These are phyloP conservation scores for Trachymyrmex septentrionalis DNA, from an alignment of 1,140 invertebrate species.

Conservation along the genomic window DNA sequence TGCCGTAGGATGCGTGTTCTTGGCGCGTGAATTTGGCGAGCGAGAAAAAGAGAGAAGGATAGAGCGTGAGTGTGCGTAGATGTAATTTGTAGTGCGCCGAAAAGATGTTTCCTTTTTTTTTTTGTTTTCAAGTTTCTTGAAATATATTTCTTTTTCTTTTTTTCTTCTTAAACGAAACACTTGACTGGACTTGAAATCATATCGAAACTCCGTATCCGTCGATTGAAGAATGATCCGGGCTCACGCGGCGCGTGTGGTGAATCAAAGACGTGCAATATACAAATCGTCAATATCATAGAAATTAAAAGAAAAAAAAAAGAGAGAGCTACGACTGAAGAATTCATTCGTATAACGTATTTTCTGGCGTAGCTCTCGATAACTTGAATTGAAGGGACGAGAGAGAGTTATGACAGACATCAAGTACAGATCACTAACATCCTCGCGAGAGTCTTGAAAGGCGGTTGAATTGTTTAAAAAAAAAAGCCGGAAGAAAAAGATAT, in stretches of 20 bases:
- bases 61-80: constrained; percentile 8
- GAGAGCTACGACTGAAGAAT: constrained; percentile 6
- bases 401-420: background rate
- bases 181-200: constrained; percentile 57
- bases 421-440: background rate
- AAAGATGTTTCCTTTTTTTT: constrained; percentile 44
- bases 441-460: constrained; percentile 7
- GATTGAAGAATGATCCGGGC: constrained; percentile 36
- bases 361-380: constrained; percentile 3
- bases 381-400: background rate
- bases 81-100: constrained; percentile 56
- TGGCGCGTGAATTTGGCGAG: constrained; percentile 9
- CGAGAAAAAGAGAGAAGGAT: background rate
- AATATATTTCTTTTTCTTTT: constrained; percentile 66
- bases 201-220: constrained; percentile 50
- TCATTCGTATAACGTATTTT: constrained; percentile 14
- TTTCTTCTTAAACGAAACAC: constrained; percentile 52
- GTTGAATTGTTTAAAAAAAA: background rate
- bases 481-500: constrained; percentile 6
- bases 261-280: constrained; percentile 30
- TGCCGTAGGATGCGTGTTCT: constrained; percentile 35
- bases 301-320: background rate
- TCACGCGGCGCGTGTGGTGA: constrained; percentile 29
- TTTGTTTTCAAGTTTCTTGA: constrained; percentile 38
- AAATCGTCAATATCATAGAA: constrained; percentile 16